Percentiles rank a stretch among this genome's conserved stretches.
Conservation (phyloP, 2,113 vertebrate genomes). For the Herpetotheres cachinnans region DNA sequence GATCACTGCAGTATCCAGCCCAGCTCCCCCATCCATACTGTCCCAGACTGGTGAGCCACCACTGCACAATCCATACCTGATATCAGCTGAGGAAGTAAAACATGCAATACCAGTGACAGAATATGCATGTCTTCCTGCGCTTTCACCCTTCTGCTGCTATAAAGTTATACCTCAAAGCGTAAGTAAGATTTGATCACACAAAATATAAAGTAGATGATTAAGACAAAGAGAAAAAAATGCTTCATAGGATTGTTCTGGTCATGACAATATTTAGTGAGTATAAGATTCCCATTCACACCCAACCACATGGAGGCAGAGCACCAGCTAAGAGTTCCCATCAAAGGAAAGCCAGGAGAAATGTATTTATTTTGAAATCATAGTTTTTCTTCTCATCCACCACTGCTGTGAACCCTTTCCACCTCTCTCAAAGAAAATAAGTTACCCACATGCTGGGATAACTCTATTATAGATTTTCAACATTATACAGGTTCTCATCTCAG, state of each 20-base stretch:
- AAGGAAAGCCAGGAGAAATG: neutral
- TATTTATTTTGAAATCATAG: neutral
- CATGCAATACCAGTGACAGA: neutral
- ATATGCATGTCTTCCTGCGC: neutral
- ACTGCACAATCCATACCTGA: too few species aligned
- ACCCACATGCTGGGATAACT: neutral
- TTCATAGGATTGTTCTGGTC: neutral
- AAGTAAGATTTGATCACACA: neutral
- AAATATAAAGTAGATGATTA: neutral
- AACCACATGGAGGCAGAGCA: neutral
- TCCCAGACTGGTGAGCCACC: neutral
- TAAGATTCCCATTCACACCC: neutral
- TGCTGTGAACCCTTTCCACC: neutral
- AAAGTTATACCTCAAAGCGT: neutral
- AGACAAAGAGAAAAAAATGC: neutral
- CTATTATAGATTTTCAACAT: neutral
- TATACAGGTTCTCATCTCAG: neutral
- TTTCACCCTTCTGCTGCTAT: neutral
- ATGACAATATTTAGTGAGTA: neutral
- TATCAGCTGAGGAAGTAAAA: neutral
- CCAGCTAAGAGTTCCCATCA: neutral
- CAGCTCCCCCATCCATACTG: neutral
- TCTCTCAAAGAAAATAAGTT: neutral
- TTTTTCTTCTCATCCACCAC: neutral
- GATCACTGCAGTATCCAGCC: neutral